Conservation (phyloP, 2,888 invertebrate genomes). For the Drosophila borborema region DNA sequence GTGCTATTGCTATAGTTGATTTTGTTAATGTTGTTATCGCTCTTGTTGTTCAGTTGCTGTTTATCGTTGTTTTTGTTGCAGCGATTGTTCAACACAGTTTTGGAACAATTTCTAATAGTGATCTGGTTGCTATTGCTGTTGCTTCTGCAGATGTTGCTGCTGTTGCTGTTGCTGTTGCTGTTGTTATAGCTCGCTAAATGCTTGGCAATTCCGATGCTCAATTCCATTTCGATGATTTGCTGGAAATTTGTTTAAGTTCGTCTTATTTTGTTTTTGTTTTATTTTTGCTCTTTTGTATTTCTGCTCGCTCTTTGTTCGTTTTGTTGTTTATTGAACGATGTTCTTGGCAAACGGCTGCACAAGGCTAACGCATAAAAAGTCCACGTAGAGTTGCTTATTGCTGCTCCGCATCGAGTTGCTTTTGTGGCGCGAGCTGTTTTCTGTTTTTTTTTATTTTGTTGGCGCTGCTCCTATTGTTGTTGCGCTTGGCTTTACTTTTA, state of each 20-base stretch:
- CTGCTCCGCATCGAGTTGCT: slow-evolving; percentile 18
- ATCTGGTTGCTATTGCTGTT: slow-evolving; percentile 28
- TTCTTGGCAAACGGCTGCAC: slow-evolving; percentile 12
- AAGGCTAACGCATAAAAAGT: slow-evolving; percentile 20
- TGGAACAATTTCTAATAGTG: slow-evolving; percentile 14
- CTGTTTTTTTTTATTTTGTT: slow-evolving; percentile 2
- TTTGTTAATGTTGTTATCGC: neutral
- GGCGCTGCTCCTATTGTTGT: slow-evolving; percentile 29
- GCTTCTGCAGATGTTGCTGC: slow-evolving; percentile 23
- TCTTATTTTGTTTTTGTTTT: slow-evolving; percentile 1
- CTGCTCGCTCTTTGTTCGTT: slow-evolving; percentile 1
- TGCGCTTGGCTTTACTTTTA: slow-evolving; percentile 58
- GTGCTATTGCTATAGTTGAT: slow-evolving; percentile 6
- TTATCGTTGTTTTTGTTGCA: slow-evolving; percentile 30
- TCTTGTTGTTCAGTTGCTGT: slow-evolving; percentile 23
- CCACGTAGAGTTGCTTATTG: slow-evolving; percentile 17
- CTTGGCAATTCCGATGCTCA: slow-evolving; percentile 61
- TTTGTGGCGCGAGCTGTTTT: slow-evolving; percentile 3
- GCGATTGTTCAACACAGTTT: slow-evolving; percentile 19
- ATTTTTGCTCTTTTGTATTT: slow-evolving; percentile 8
- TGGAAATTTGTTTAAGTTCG: slow-evolving; percentile 27
- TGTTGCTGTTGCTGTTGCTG: slow-evolving; percentile 33
- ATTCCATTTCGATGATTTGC: slow-evolving; percentile 75
- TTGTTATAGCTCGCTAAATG: slow-evolving; percentile 55
- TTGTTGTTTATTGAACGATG: slow-evolving; percentile 7